These are phyloP conservation scores for Nomada goodeniana DNA, from an alignment of 2,888 invertebrate species.

Conservation along the genomic window DNA sequence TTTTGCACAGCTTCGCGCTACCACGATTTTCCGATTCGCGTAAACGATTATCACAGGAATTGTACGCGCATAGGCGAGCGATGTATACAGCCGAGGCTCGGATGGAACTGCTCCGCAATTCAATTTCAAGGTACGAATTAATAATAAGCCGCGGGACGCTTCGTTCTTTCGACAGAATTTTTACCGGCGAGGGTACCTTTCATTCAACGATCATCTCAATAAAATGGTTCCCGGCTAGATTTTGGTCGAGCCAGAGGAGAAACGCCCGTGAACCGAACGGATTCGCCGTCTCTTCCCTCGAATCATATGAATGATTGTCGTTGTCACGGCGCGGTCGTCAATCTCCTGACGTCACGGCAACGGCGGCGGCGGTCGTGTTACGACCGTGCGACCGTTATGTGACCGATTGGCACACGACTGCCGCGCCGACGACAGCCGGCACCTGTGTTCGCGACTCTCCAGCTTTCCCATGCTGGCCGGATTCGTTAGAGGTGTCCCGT, in stretches of 20 bases:
- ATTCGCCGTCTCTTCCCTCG: slow-evolving; percentile 38
- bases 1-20: background rate
- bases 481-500: slow-evolving; percentile 40
- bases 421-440: slow-evolving; percentile 55
- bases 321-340: slow-evolving; percentile 63
- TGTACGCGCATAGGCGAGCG: too few relatives aligned
- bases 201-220: background rate
- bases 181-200: background rate
- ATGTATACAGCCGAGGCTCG: too few relatives aligned
- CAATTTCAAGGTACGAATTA: too few relatives aligned
- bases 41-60: background rate
- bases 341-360: slow-evolving; percentile 67
- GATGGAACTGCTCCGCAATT: too few relatives aligned
- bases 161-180: too few relatives aligned
- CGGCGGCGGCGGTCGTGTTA: slow-evolving; percentile 76
- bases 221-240: background rate
- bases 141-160: too few relatives aligned
- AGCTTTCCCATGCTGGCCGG: slow-evolving; percentile 48
- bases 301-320: slow-evolving; percentile 70
- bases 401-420: slow-evolving; percentile 81
- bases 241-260: background rate
- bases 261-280: background rate
- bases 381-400: slow-evolving; percentile 82
- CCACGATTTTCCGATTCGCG: background rate
- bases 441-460: slow-evolving; percentile 66